phyloP scores from a whole-genome alignment of 2,797 vertebrate species.

The Myripristis jacobus region DNA sequence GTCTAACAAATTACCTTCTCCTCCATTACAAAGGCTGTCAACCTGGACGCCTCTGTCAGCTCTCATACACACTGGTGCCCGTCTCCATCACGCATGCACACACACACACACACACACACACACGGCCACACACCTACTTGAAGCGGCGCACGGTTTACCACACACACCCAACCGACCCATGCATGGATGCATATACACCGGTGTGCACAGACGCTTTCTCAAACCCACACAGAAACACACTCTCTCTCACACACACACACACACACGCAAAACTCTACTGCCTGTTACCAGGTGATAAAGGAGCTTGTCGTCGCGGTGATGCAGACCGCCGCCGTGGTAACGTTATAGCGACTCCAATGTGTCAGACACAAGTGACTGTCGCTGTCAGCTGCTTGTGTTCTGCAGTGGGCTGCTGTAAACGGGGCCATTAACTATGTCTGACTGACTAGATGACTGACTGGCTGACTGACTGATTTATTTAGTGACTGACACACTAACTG shows the following conservation, averaged over 20 bases:
- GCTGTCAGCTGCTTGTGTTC: slow-evolving; percentile 74
- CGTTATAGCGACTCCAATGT: slow-evolving; percentile 63
- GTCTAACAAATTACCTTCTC: slow-evolving; percentile 87
- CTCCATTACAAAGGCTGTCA: slow-evolving; percentile 85
- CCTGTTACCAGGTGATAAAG: slow-evolving; percentile 82
- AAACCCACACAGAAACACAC: too few species aligned
- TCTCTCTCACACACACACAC: too few species aligned
- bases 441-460: slow-evolving; percentile 41
- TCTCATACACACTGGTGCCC: slow-evolving; percentile 82
- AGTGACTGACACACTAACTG: slow-evolving; percentile 25
- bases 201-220: slow-evolving; percentile 11
- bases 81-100: slow-evolving; percentile 35
- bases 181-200: slow-evolving; percentile 39
- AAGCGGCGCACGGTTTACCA: background rate
- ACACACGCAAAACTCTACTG: slow-evolving; percentile 62
- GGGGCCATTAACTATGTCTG: slow-evolving; percentile 48
- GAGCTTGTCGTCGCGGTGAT: slow-evolving; percentile 64
- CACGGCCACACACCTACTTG: slow-evolving; percentile 15
- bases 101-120: slow-evolving; percentile 21
- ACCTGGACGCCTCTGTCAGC: slow-evolving; percentile 82
- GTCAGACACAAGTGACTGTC: slow-evolving; percentile 76
- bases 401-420: slow-evolving; percentile 69
- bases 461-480: slow-evolving; percentile 22
- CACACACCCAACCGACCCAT: slow-evolving; percentile 10
- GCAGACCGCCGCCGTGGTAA: slow-evolving; percentile 52